A percentile compares a stretch with the other conserved stretches of the same genome.
Conservation (phyloP, 2,888 invertebrate species). For the Torymus texanus region DNA sequence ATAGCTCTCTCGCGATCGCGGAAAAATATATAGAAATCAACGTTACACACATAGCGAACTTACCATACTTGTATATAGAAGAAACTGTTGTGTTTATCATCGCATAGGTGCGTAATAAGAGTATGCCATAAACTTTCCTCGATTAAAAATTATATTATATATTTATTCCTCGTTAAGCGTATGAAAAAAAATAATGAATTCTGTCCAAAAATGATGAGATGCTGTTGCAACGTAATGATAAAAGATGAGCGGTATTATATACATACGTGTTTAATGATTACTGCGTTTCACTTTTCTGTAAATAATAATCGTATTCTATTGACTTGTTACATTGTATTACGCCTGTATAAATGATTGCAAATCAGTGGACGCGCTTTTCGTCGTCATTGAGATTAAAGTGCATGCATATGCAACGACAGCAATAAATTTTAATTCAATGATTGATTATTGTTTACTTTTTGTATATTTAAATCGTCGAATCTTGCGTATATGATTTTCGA, state of each 20-base stretch:
- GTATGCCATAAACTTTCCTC: constrained; percentile 5
- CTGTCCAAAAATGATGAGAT: constrained; percentile 3
- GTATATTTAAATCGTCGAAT: constrained; percentile 9
- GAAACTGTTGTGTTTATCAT: constrained; percentile 42
- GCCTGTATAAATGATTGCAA: constrained; percentile 1
- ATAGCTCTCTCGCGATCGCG: constrained; percentile 14
- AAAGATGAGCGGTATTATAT: not conserved
- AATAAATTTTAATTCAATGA: constrained; percentile 11
- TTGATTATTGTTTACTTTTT: constrained; percentile 11
- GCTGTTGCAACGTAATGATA: constrained; percentile 7
- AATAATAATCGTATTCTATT: constrained; percentile 35
- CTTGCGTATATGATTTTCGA: not conserved
- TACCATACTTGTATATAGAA: constrained; percentile 27
- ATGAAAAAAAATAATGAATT: constrained; percentile 11
- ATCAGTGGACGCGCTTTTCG: constrained; percentile 4
- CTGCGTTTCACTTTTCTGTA: constrained; percentile 34
- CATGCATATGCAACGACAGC: constrained; percentile 13
- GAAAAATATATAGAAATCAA: constrained; percentile 12
- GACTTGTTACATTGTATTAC: constrained; percentile 34
- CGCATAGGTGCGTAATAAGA: constrained; percentile 33
- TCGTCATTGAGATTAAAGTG: too few relatives aligned
- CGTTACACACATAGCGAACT: constrained; percentile 22
- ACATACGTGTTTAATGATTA: constrained; percentile 25
- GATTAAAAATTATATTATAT: constrained; percentile 19
- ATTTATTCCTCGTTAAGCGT: not conserved